Base-by-base conservation (phyloP, 2,113 vertebrate species). In the Oncorhynchus mykiss region DNA sequence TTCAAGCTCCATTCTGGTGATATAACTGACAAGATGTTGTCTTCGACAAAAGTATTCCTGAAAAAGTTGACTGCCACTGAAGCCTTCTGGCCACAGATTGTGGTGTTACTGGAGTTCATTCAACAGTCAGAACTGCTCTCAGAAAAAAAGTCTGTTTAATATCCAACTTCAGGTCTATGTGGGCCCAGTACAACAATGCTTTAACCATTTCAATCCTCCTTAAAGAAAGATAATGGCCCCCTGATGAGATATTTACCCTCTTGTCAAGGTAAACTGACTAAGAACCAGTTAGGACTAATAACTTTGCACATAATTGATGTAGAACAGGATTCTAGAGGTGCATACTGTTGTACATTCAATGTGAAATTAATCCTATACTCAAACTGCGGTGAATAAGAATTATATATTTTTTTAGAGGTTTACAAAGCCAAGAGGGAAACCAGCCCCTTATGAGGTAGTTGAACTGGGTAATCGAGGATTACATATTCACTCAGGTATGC, bases 1-100 rank as follows among this genome's bases (percentile, higher is more conserved):
- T 85, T 82, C 76, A 88, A 83, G 85, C 78, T 78, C 75, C 77
- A 75, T 88, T 85, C 82, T 20, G n/a, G 78, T 76, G 77, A 80
- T 78, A 45, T 45, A 9, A 45, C 39, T 45, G 8, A 45, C 39
- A 45, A 45, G 39, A 45, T 57, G 54, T 57, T 57, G 16, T 57
- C 54, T 57, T 57, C 18, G 16, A 57, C 13, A 57, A 9, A 57
- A 57, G 16, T 54, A 54, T 16, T 54, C 12, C 12, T 54, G 1
- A 57, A 16, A 20, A 16, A 0, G 79, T 77, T 4, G 74, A 76
- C 78, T 80, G 83, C 81, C 77, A 75, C 69, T 5, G 60, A 16
- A 70, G 64, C 70, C 74, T 39, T 73, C 67, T 65, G 31, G 54
- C 54, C 54, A 57, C 39, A 57, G 3, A 57, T 68, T 34, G 49